Percentiles rank a stretch among this genome's conserved stretches.
Evolutionary conservation across 2,888 invertebrate genomes (phyloP).

Genomic region (Drosophila merina): DNA sequence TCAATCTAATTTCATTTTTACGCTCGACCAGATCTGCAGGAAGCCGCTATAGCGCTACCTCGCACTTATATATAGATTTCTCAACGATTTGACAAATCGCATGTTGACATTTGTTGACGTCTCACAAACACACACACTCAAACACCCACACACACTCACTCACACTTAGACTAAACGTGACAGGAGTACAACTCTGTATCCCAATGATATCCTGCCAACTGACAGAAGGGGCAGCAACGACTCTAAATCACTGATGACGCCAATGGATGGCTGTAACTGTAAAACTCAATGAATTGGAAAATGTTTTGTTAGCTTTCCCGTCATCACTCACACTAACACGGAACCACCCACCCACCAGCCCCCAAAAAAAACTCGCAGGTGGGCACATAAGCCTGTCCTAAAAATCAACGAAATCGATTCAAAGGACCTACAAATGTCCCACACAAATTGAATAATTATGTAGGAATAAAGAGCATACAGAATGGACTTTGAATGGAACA

Average conservation of each 20-base stretch:
- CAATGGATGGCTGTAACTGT: constrained; percentile 62
- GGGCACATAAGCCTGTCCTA: constrained; percentile 16
- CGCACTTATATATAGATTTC: constrained; percentile 47
- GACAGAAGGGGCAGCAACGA: constrained; percentile 56
- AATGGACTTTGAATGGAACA: constrained; percentile 6
- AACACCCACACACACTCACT: constrained; percentile 22
- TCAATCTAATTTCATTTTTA: constrained; percentile 80
- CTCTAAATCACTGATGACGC: constrained; percentile 61
- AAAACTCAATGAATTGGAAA: constrained; percentile 81
- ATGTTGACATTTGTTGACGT: constrained; percentile 76
- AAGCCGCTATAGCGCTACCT: constrained; percentile 45
- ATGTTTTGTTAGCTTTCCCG: constrained; percentile 74
- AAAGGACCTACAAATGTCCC: constrained; percentile 8
- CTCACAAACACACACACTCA: constrained; percentile 33
- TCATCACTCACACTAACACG: constrained; percentile 67
- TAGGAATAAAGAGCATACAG: constrained; percentile 43
- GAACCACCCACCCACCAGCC: constrained; percentile 28
- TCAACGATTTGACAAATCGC: constrained; percentile 77
- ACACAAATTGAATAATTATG: constrained; percentile 72
- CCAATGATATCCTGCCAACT: constrained; percentile 56
- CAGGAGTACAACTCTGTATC: constrained; percentile 49
- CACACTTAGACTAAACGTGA: constrained; percentile 49
- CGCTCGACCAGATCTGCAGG: constrained; percentile 63
- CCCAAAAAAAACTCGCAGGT: constrained; percentile 17
- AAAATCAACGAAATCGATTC: constrained; percentile 16